These are phyloP conservation scores for Rutilus rutilus DNA, from an alignment of 2,113 vertebrate genomes.

Conservation along the genomic window DNA sequence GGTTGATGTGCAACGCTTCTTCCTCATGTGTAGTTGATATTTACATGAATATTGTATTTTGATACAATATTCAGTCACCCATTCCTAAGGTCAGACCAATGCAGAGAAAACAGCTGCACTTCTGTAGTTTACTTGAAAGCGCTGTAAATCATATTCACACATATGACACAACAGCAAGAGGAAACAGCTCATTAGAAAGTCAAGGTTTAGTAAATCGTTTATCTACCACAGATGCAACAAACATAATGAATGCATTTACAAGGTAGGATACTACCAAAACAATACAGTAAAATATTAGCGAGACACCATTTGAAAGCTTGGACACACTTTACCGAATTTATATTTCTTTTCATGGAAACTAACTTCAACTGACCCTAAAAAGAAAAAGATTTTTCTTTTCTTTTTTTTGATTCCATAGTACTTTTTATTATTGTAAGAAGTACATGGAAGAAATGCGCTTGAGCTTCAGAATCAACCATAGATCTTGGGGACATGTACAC, in stretches of 20 bases:
- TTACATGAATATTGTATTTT: slow-evolving; percentile 19
- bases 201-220: neutral
- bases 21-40: slow-evolving; percentile 1
- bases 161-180: neutral
- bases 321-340: too few species aligned
- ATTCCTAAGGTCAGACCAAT: neutral
- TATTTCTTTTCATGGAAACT: neutral
- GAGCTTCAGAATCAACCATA: neutral
- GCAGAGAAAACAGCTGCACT: neutral
- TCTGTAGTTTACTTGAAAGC: neutral
- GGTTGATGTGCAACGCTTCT: slow-evolving; percentile 35
- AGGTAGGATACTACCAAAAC: neutral
- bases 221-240: neutral
- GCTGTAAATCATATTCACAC: neutral
- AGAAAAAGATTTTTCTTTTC: too few species aligned
- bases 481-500: slow-evolving; percentile 47
- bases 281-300: too few species aligned
- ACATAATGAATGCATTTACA: neutral
- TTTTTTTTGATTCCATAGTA: neutral
- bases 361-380: neutral
- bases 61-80: neutral
- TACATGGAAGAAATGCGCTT: slow-evolving; percentile 12
- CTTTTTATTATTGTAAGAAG: neutral
- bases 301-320: too few species aligned
- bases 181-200: neutral